These are phyloP conservation scores for Pimpla rufipes DNA, from an alignment of 2,888 invertebrate genomes.

Conservation along the genomic window DNA sequence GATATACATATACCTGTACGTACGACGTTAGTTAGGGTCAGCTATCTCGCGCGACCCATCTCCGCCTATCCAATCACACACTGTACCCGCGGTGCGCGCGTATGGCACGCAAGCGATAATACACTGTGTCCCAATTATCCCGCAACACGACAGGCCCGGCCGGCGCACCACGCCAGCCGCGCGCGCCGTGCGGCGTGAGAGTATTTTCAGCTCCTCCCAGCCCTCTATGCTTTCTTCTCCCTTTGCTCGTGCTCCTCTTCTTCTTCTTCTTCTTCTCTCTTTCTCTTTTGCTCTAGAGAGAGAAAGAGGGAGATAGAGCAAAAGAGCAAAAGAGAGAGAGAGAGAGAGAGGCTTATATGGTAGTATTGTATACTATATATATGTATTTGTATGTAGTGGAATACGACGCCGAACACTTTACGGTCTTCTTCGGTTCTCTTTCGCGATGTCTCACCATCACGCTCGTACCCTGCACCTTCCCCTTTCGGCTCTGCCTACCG, in stretches of 20 bases:
- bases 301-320: too few species aligned
- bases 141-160: constrained; percentile 81
- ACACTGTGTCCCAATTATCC: constrained; percentile 85
- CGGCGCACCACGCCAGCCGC: constrained; percentile 37
- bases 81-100: constrained; percentile 78
- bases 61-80: constrained; percentile 85
- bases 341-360: background rate
- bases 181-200: constrained; percentile 76
- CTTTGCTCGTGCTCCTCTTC: constrained; percentile 22
- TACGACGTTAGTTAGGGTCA: constrained; percentile 84
- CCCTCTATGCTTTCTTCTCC: constrained; percentile 58
- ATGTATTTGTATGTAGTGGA: constrained; percentile 8
- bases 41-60: constrained; percentile 85
- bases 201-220: constrained; percentile 81
- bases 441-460: constrained; percentile 62
- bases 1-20: constrained; percentile 10
- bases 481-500: constrained; percentile 10
- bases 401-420: constrained; percentile 55
- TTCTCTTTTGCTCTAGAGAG: constrained; percentile 40
- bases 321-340: too few species aligned
- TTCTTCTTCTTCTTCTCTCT: constrained; percentile 38
- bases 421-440: constrained; percentile 58
- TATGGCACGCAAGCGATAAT: constrained; percentile 85
- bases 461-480: constrained; percentile 25
- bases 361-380: background rate